Evolutionary conservation across 2,888 invertebrate species (phyloP).

Genomic region (Criorhina ranunculi): DNA sequence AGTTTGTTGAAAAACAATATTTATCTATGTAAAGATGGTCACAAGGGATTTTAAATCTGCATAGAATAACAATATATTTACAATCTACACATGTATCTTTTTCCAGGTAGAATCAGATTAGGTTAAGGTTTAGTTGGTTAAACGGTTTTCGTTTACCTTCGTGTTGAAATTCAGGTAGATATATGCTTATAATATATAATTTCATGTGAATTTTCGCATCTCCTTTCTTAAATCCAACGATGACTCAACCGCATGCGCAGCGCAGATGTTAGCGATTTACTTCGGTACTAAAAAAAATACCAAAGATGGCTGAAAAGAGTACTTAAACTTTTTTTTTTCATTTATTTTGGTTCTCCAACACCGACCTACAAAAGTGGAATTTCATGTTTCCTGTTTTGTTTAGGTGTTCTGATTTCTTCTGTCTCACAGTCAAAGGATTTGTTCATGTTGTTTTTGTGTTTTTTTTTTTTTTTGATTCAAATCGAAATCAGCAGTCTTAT

Average conservation of each 20-base stretch:
- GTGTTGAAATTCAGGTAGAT: neutral
- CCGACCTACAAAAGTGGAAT: conserved; percentile 34
- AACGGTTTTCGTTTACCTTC: neutral
- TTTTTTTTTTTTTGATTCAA: neutral
- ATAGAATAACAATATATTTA: neutral
- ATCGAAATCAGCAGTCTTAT: conserved; percentile 17
- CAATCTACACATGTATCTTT: neutral
- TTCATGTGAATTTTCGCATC: neutral
- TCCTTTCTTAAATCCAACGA: neutral
- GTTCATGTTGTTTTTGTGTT: neutral
- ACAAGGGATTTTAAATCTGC: neutral
- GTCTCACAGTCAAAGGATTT: conserved; percentile 9
- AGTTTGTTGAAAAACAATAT: neutral
- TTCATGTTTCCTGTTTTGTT: conserved; percentile 36
- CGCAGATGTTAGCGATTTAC: conserved; percentile 36
- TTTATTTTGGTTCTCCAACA: too few relatives aligned
- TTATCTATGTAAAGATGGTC: neutral
- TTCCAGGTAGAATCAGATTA: conserved; percentile 6
- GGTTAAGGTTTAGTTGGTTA: neutral
- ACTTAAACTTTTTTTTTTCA: too few relatives aligned
- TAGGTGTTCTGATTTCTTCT: neutral
- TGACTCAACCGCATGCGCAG: conserved; percentile 33
- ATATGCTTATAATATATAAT: neutral
- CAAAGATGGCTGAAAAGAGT: too few relatives aligned
- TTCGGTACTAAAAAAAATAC: neutral